Conservation (phyloP, 2,888 invertebrate species). For the Junonia oenone region DNA sequence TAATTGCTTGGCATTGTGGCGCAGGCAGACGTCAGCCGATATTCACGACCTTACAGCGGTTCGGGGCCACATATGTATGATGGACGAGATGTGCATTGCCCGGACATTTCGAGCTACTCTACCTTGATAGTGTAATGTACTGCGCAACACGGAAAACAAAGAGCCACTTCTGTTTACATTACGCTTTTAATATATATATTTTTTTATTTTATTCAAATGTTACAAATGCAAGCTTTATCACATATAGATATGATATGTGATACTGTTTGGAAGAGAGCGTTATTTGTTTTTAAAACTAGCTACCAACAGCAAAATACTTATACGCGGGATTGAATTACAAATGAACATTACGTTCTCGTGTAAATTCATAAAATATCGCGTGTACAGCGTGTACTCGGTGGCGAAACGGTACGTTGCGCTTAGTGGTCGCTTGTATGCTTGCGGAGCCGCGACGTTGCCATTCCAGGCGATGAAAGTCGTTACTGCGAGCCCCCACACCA, state of each 20-base stretch:
- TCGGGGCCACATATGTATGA: slow-evolving; percentile 59
- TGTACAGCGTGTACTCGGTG: slow-evolving; percentile 32
- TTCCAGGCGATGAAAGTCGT: slow-evolving; percentile 70
- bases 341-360: slow-evolving; percentile 30
- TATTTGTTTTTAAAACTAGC: slow-evolving; percentile 41
- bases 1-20: slow-evolving; percentile 76
- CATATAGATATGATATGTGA: slow-evolving; percentile 6
- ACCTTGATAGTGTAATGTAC: neutral
- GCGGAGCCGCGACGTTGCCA: slow-evolving; percentile 58
- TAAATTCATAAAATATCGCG: slow-evolving; percentile 37
- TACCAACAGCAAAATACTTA: slow-evolving; percentile 6
- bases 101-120: slow-evolving; percentile 21
- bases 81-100: slow-evolving; percentile 46
- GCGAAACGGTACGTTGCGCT: slow-evolving; percentile 59
- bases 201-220: neutral
- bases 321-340: slow-evolving; percentile 25
- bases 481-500: slow-evolving; percentile 37
- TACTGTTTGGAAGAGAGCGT: neutral
- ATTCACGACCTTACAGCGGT: slow-evolving; percentile 68
- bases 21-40: slow-evolving; percentile 69
- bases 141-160: neutral
- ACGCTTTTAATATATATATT: neutral
- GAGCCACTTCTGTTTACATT: neutral
- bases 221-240: neutral
- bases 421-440: slow-evolving; percentile 36